Conservation (phyloP, 2,797 vertebrate species). For the Dendrocincla fuliginosa region DNA sequence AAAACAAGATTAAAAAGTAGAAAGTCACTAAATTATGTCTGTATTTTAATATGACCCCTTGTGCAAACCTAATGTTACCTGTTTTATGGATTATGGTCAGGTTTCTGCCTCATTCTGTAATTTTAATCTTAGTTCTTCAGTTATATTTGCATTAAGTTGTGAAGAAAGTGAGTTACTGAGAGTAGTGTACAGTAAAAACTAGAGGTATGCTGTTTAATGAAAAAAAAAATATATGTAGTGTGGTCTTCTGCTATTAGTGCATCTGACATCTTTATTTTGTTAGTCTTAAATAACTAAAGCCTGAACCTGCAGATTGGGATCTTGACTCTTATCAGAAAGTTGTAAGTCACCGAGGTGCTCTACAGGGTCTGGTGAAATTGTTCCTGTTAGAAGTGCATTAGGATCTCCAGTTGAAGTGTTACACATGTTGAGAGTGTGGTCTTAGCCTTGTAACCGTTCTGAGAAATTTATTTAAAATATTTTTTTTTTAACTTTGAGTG, state of each 20-base stretch:
- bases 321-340: not conserved
- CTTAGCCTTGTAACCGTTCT: not conserved
- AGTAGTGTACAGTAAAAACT: not conserved
- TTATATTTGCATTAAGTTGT: not conserved
- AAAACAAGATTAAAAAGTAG: not conserved
- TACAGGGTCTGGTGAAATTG: not conserved
- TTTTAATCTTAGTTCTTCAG: not conserved
- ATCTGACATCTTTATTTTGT: not conserved
- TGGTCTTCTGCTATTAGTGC: not conserved
- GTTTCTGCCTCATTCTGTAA: not conserved
- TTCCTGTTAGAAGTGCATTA: not conserved
- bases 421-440: not conserved
- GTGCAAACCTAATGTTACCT: not conserved
- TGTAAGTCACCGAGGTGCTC: not conserved
- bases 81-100: not conserved
- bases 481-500: not conserved
- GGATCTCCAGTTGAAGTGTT: not conserved
- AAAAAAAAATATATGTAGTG: not conserved
- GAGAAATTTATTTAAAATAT: not conserved
- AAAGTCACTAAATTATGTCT: not conserved
- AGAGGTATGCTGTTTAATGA: not conserved
- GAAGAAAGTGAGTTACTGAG: not conserved
- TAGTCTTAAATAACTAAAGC: not conserved
- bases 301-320: not conserved
- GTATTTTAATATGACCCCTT: not conserved